phyloP scores from a whole-genome alignment of 2,888 invertebrate species.

The Epinotia ramella region DNA sequence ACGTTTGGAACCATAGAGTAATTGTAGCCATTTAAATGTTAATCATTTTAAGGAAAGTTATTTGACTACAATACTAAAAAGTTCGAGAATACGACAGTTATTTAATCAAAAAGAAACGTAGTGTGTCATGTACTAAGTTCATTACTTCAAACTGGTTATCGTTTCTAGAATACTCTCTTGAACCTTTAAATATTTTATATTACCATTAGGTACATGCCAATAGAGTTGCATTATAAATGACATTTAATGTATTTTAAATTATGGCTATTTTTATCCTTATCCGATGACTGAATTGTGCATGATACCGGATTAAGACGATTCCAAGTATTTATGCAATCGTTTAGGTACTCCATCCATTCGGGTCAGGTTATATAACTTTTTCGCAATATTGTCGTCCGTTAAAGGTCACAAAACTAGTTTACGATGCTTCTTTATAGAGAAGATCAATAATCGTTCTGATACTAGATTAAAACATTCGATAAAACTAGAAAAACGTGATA shows the following conservation, averaged over 20 bases:
- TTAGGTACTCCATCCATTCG: conserved; percentile 8
- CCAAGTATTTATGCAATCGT: conserved; percentile 24
- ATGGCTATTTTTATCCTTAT: neutral
- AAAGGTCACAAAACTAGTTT: conserved; percentile 42
- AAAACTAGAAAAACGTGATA: neutral
- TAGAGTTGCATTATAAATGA: neutral
- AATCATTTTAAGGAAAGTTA: neutral
- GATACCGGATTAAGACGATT: neutral
- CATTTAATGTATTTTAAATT: neutral
- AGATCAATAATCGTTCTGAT: neutral
- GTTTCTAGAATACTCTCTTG: no score
- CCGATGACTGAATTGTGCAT: neutral
- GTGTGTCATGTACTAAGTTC: no score
- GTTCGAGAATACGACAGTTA: no score
- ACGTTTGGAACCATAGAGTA: neutral
- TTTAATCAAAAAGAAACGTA: no score
- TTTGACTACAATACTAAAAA: no score
- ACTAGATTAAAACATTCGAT: neutral
- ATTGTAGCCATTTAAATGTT: neutral
- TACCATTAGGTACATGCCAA: neutral
- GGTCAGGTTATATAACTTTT: conserved; percentile 36
- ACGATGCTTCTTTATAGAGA: neutral
- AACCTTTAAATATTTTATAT: no score
- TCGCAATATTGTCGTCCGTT: conserved; percentile 29
- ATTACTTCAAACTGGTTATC: no score